A percentile compares a stretch with the other conserved stretches of the same genome.
Evolutionary conservation across 2,113 vertebrate species (phyloP).

Genomic region (Lathamus discolor): DNA sequence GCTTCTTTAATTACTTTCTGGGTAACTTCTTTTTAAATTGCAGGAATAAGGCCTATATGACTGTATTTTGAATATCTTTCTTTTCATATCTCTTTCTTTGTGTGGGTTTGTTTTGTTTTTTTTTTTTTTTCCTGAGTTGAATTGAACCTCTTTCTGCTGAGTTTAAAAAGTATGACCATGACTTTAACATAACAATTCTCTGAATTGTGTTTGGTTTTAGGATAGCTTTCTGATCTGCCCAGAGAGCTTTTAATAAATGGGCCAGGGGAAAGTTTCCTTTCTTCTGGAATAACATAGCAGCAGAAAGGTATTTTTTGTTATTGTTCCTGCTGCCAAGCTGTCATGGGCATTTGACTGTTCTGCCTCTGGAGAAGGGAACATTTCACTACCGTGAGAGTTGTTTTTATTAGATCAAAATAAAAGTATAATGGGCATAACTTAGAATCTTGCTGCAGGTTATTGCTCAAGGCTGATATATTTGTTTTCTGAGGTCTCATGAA

Average conservation of each 20-base stretch:
- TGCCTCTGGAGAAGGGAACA: conserved; percentile 44
- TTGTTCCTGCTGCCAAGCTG: conserved; percentile 49
- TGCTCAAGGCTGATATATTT: neutral
- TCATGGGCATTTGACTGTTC: conserved; percentile 45
- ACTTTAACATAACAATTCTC: conserved; percentile 4
- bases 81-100: neutral
- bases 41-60: neutral
- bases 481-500: neutral
- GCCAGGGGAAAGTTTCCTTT: conserved; percentile 43
- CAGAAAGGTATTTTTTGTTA: conserved; percentile 61
- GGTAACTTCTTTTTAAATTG: neutral
- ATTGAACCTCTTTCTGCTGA: neutral
- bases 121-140: neutral
- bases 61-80: neutral
- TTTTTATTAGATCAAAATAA: conserved; percentile 62
- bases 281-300: conserved; percentile 27
- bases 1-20: neutral
- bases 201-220: conserved; percentile 31
- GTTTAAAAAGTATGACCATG: neutral
- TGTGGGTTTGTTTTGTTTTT: no score
- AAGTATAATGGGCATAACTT: neutral
- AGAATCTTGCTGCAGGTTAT: conserved; percentile 17
- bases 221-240: conserved; percentile 24
- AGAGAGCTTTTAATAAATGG: conserved; percentile 49
- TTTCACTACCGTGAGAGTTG: neutral